Percentiles rank a stretch among this genome's conserved stretches.
Evolutionary conservation across 2,113 vertebrate genomes (phyloP).

Genomic region (Seriola rivoliana): DNA sequence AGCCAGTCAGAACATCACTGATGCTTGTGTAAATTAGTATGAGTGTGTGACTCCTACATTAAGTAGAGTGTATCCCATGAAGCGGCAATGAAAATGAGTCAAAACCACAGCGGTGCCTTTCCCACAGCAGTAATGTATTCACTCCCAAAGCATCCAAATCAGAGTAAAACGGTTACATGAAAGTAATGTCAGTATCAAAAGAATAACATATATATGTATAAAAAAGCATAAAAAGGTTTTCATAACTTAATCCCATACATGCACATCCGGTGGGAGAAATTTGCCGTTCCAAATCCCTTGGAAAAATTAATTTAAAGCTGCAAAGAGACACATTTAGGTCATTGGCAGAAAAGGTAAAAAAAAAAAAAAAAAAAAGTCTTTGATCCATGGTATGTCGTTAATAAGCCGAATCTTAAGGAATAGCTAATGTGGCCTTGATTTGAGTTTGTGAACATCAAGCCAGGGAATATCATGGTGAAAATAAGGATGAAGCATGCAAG

Average conservation of each 20-base stretch:
- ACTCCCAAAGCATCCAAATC: slow-evolving; percentile 54
- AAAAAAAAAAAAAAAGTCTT: slow-evolving; percentile 58
- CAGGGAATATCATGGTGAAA: slow-evolving; percentile 75
- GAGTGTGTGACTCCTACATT: slow-evolving; percentile 16
- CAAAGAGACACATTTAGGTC: slow-evolving; percentile 80
- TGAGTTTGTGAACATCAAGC: slow-evolving; percentile 73
- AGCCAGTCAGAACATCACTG: slow-evolving; percentile 23
- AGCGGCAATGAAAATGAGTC: slow-evolving; percentile 21
- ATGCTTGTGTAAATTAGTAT: slow-evolving; percentile 3
- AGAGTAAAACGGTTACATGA: slow-evolving; percentile 38
- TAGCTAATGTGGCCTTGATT: slow-evolving; percentile 84
- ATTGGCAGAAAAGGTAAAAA: slow-evolving; percentile 76
- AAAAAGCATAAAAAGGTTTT: slow-evolving; percentile 35
- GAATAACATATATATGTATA: slow-evolving; percentile 15
- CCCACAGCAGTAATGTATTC: slow-evolving; percentile 27
- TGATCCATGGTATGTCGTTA: slow-evolving; percentile 79
- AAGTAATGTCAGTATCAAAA: slow-evolving; percentile 60
- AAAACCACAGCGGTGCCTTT: slow-evolving; percentile 20
- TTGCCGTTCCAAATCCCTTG: slow-evolving; percentile 57
- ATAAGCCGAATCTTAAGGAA: slow-evolving; percentile 81
- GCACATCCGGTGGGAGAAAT: slow-evolving; percentile 67
- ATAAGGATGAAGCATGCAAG: slow-evolving; percentile 55
- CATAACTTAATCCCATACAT: slow-evolving; percentile 30
- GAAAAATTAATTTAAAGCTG: slow-evolving; percentile 64
- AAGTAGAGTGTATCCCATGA: slow-evolving; percentile 26